Base-by-base conservation (phyloP, 2,888 invertebrate genomes). In the Ectropis crepuscularia region DNA sequence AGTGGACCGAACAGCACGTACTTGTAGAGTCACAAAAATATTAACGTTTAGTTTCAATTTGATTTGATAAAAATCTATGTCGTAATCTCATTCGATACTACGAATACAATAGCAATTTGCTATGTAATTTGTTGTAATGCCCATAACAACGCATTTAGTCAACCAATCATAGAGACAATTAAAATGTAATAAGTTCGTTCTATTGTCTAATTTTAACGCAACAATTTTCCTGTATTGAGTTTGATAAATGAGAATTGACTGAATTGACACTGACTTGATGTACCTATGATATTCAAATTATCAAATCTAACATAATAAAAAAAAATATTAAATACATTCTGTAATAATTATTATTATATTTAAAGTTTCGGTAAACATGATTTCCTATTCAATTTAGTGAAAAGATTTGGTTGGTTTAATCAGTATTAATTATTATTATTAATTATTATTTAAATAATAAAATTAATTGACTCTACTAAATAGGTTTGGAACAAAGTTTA, bases 151-250 rank as follows among this genome's bases (percentile, higher is more conserved):
- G 6, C 16, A 28, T 28, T 28, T 45, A 48, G 36, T 57, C 37
- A 43, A 9, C 10, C 16, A 57, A 57, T 11, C 12, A 7, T 43
- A n/a, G 11, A 39, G 49, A 41, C 43, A 50, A n/a, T 45, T 10
- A 45, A 37, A 48, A 5, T 8, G 11, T 28, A 49, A 12, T 57
- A 41, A 43, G 43, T 54, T 49, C 7, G 28, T 39, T 45, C 16
- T 37, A 46, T 43, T 43, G 11, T 48, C 43, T 58, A 63, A 49
- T 41, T 57, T 61, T 68, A 51, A 10, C 6, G 10, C 16, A 6
- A 28, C 16, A 16, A 39, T 48, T 69, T 70, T 68, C 69, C 71
- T 71, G 64, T 58, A 69, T 65, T 70, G 69, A 46, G 62, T 45
- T 62, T 10, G 1, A n/a, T 6, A 6, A 43, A n/a, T 4, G 2